Conservation (phyloP, 2,113 vertebrate species). For the Phaethornis superciliosus region DNA sequence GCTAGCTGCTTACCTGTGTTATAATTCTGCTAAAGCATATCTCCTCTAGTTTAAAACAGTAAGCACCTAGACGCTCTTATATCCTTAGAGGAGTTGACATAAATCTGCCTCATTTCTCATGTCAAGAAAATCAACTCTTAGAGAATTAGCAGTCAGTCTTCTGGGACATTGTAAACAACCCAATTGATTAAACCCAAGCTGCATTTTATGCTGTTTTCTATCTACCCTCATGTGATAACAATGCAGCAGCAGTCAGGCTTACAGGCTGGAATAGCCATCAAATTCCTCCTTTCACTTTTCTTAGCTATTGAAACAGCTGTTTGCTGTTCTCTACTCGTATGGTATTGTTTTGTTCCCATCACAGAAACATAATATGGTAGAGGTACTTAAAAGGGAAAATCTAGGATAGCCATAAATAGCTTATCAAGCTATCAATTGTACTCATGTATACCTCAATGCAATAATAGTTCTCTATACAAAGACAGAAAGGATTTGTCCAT, state of each 20-base stretch:
- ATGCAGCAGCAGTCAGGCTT: not conserved
- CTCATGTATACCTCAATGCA: not conserved
- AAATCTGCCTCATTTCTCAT: not conserved
- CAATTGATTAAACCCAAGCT: not conserved
- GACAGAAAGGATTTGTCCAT: not conserved
- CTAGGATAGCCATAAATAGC: not conserved
- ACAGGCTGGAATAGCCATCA: not conserved
- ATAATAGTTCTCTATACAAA: not conserved
- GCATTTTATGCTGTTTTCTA: not conserved
- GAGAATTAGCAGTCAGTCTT: not conserved
- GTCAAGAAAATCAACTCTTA: not conserved
- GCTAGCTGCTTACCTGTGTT: not conserved
- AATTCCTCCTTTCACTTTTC: not conserved
- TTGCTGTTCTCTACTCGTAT: not conserved
- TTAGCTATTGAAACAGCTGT: not conserved
- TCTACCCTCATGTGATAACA: not conserved
- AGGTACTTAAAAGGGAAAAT: not conserved
- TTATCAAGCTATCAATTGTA: not conserved
- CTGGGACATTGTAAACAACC: not conserved
- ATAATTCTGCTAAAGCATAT: not conserved
- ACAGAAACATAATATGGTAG: not conserved
- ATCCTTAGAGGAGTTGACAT: not conserved
- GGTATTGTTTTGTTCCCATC: not conserved
- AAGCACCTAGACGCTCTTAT: not conserved
- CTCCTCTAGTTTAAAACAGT: not conserved